Evolutionary conservation across 2,113 vertebrate species (phyloP).

Genomic region (Sclerurus mexicanus): DNA sequence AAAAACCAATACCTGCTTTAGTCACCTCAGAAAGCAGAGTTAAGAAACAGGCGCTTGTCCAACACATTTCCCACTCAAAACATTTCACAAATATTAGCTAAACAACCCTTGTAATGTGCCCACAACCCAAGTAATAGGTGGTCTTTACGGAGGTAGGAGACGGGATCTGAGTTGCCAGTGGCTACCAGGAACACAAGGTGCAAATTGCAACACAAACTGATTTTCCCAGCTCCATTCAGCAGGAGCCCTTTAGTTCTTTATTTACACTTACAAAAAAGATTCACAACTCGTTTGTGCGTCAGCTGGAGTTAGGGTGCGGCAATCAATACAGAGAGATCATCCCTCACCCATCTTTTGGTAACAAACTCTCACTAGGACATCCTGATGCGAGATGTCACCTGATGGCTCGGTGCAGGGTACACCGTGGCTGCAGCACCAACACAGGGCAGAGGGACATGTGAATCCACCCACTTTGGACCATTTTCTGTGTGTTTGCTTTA

Average conservation of each 20-base stretch:
- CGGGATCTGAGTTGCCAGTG: neutral
- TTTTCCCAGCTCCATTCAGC: neutral
- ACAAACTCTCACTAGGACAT: fast-evolving
- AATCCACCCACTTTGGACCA: neutral
- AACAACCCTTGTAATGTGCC: neutral
- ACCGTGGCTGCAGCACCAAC: fast-evolving
- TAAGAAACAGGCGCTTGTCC: neutral
- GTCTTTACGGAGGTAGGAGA: neutral
- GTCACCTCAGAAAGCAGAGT: neutral
- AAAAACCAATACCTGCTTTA: neutral
- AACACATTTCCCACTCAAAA: neutral
- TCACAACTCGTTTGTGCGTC: fast-evolving
- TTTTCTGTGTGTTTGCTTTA: neutral
- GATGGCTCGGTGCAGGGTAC: fast-evolving
- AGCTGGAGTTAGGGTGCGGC: neutral
- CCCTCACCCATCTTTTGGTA: neutral
- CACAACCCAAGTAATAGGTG: neutral
- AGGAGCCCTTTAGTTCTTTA: neutral
- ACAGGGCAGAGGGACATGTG: fast-evolving
- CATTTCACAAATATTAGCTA: neutral
- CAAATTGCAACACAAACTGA: neutral
- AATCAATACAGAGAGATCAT: neutral
- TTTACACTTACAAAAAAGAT: neutral
- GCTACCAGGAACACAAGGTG: neutral
- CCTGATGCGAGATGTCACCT: fast-evolving